Evolutionary conservation across 2,888 invertebrate genomes (phyloP), one percentile per base, ranked within the genome.

Genomic region (Lepidochrysops patricia): DNA sequence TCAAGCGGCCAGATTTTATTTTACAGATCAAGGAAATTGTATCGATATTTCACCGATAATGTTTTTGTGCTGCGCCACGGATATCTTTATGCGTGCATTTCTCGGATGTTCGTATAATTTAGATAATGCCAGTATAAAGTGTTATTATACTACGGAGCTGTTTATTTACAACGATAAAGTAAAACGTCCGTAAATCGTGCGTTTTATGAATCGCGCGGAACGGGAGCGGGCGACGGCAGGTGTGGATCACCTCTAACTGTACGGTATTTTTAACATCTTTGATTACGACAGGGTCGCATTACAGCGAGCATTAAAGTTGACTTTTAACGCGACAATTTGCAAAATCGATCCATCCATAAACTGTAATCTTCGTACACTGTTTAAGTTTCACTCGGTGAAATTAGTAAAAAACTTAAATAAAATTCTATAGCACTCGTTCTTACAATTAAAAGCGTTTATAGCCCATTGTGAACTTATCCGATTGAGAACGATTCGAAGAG

Each of bases 41-140:
- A 82, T 84, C 85, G 83, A 85, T 87, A 87, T 83, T 84, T 86
- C 84, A 85, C 77, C 75, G 81, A 84, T 85, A 86, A 83, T 80
- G 82, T 79, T 79, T 79, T 81, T 80, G 79, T 82, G 78, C 71
- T 71, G 72, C 73, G 74, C 79, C 79, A 79, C 80, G 77, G 79
- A 81, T 84, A 80, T 78, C 80, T 83, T 84, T 84, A 83, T 81
- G 77, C 70, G 70, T 70, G 69, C 76, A 73, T 75, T 73, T 75
- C 79, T 77, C 79, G 76, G 77, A 79, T 77, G 79, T 79, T 78
- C 80, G 77, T 79, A 74, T 74, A 72, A 69, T 72, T 69, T 67
- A 67, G 72, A 72, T 74, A 68, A 70, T 67, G 64, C 63, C 61
- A 63, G 66, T 66, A 67, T 70, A 68, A 69, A 67, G 66, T 68